Evolutionary conservation across 2,797 vertebrate species (phyloP).

Genomic region (Scyliorhinus canicula): DNA sequence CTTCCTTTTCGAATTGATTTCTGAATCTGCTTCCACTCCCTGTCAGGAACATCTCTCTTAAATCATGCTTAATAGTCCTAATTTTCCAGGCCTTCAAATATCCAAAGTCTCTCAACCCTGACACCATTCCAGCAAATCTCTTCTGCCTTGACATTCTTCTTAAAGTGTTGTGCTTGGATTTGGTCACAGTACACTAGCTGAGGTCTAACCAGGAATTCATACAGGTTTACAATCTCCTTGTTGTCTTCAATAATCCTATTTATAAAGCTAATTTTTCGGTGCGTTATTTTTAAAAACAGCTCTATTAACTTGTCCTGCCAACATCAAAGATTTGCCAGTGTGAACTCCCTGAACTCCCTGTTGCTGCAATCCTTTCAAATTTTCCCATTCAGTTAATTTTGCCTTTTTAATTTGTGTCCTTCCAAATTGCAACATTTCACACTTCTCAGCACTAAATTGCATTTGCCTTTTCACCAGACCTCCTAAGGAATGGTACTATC

Average conservation of each 20-base stretch:
- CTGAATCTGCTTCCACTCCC: too few relatives aligned
- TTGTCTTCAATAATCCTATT: background rate
- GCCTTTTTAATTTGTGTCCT: background rate
- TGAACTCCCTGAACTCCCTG: background rate
- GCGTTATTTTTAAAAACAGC: background rate
- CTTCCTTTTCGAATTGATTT: too few relatives aligned
- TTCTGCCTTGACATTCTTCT: background rate
- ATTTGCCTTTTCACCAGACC: background rate
- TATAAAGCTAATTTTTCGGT: background rate
- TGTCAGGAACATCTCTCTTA: background rate
- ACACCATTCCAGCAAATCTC: background rate
- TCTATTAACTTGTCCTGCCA: background rate
- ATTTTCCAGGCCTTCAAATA: background rate
- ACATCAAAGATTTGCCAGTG: background rate
- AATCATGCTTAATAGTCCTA: background rate
- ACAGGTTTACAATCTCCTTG: background rate
- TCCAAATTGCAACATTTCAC: background rate
- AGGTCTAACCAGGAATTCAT: background rate
- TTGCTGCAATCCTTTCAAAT: background rate
- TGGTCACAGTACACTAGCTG: background rate
- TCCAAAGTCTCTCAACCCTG: background rate
- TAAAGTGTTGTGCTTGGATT: background rate
- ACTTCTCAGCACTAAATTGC: background rate
- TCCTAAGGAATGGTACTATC: background rate
- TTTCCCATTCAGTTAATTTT: background rate